Conservation (phyloP, 1,140 invertebrate genomes). For the Meloidogyne floridensis region DNA sequence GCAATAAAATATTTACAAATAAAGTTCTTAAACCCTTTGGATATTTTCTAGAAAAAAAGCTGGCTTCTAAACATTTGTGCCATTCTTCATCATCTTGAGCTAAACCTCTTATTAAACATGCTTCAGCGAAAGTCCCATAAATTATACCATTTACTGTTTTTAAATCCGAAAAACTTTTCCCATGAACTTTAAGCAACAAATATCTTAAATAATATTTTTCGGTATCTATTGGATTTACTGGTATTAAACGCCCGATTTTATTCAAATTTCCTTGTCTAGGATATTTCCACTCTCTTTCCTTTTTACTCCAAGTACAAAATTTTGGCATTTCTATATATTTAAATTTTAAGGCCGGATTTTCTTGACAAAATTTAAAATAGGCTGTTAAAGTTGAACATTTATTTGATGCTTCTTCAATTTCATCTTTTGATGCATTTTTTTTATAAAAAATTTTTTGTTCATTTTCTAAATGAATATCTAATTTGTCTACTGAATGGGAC, state of each 20-base stretch:
- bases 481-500: slow-evolving; percentile 14
- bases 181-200: slow-evolving; percentile 2
- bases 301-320: slow-evolving; percentile 16
- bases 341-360: slow-evolving; percentile 1
- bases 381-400: too few species aligned
- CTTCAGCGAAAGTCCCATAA: slow-evolving; percentile 16
- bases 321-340: slow-evolving; percentile 21
- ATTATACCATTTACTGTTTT: slow-evolving; percentile 12
- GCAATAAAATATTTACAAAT: neutral
- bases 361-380: slow-evolving; percentile 20
- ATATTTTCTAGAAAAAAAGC: neutral
- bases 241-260: neutral
- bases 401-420: slow-evolving; percentile 5
- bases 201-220: slow-evolving; percentile 26
- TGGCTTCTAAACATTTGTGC: slow-evolving; percentile 16
- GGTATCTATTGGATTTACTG: slow-evolving; percentile 9
- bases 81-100: slow-evolving; percentile 15
- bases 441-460: slow-evolving; percentile 6
- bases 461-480: slow-evolving; percentile 19
- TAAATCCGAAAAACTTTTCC: neutral
- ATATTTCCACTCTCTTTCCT: slow-evolving; percentile 6
- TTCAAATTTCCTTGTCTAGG: slow-evolving; percentile 8
- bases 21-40: neutral
- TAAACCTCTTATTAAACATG: slow-evolving; percentile 6
- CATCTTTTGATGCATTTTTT: slow-evolving; percentile 2